Percentiles rank a stretch among this genome's conserved stretches.
These are phyloP conservation scores for Sternotherus odoratus DNA, from an alignment of 2,797 vertebrate species.

Conservation along the genomic window DNA sequence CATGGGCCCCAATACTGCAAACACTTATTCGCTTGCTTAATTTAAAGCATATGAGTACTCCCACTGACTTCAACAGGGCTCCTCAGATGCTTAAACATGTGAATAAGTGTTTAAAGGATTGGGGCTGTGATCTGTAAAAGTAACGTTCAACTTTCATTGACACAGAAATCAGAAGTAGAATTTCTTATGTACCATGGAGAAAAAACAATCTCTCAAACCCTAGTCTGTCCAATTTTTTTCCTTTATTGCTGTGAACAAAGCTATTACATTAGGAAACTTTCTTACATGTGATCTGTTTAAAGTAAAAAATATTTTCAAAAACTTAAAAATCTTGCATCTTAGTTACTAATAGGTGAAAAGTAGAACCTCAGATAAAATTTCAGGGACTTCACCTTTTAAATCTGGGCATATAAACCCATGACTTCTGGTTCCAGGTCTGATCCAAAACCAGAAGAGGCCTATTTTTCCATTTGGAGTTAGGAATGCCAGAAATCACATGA, in stretches of 20 bases:
- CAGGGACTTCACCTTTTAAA: slow-evolving; percentile 7
- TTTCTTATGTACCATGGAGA: background rate
- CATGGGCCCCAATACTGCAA: background rate
- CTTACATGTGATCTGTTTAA: background rate
- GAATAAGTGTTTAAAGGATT: background rate
- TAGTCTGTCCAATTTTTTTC: background rate
- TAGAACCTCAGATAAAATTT: background rate
- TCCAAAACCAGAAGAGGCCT: background rate
- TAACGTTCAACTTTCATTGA: background rate
- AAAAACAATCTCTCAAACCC: background rate
- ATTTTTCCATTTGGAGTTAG: background rate
- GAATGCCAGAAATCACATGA: background rate
- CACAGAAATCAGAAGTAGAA: background rate
- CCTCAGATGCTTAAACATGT: background rate
- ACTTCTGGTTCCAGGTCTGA: background rate
- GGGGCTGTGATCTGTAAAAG: background rate
- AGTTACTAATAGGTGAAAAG: background rate
- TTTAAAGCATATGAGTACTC: background rate
- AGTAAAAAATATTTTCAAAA: slow-evolving; percentile 20
- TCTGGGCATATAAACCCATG: background rate
- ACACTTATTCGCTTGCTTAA: background rate
- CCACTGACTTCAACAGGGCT: background rate
- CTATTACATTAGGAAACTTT: background rate
- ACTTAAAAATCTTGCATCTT: background rate
- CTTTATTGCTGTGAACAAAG: background rate